Percentiles rank a stretch among this genome's conserved stretches.
Conservation (phyloP, 2,113 vertebrate species). For the Ochotona curzoniae region DNA sequence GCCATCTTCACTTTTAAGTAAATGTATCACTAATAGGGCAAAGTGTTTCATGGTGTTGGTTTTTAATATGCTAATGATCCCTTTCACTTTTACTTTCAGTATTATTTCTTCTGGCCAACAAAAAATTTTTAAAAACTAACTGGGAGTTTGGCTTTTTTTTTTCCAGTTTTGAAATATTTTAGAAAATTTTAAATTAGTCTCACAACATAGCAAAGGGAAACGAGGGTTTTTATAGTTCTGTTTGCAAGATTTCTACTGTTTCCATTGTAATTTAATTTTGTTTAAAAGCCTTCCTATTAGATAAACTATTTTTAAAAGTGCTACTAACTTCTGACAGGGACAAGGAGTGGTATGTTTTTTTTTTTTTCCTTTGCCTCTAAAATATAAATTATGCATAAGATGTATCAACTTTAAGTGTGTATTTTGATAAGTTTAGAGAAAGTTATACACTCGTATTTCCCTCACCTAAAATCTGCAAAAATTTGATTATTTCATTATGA, state of each 20-base stretch:
- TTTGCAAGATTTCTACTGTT: slow-evolving; percentile 13
- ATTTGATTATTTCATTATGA: background rate
- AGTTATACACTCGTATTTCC: background rate
- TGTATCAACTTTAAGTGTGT: background rate
- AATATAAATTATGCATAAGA: background rate
- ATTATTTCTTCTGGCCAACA: slow-evolving; percentile 48
- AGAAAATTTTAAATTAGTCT: too few species aligned
- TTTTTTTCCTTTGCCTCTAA: background rate
- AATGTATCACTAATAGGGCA: slow-evolving; percentile 21
- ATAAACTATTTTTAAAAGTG: background rate
- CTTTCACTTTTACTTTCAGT: background rate
- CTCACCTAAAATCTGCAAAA: background rate
- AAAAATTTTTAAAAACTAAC: background rate
- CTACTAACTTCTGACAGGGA: background rate
- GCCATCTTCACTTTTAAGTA: slow-evolving; percentile 2
- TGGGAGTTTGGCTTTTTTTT: background rate
- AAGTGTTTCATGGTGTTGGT: slow-evolving; percentile 16
- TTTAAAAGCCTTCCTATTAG: background rate
- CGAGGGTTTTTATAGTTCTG: background rate
- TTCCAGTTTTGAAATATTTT: background rate
- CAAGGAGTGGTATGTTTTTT: too few species aligned
- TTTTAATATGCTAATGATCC: slow-evolving; percentile 25
- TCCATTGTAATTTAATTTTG: slow-evolving; percentile 16
- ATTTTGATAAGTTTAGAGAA: slow-evolving; percentile 22
- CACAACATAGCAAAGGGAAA: too few species aligned